A percentile compares a stretch with the other conserved stretches of the same genome.
Evolutionary conservation across 2,888 invertebrate species (phyloP).

Genomic region (Actias luna): DNA sequence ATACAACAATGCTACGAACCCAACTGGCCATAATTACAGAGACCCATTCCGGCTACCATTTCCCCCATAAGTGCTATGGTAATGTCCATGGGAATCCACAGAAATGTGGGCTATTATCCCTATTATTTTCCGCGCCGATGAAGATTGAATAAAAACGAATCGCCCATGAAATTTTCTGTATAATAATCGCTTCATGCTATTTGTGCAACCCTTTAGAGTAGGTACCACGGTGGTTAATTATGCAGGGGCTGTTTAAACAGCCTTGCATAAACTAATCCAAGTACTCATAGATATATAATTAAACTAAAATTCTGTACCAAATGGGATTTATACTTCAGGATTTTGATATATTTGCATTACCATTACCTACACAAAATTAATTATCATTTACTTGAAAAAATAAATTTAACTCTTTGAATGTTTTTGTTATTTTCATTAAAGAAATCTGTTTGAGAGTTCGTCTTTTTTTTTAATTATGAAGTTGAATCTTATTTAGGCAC

Average conservation of each 20-base stretch:
- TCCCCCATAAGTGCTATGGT: constrained; percentile 16
- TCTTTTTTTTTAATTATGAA: too few species aligned
- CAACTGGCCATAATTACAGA: constrained; percentile 13
- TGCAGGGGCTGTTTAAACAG: neutral
- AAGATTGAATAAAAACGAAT: constrained; percentile 36
- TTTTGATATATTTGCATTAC: too few species aligned
- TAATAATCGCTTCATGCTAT: constrained; percentile 24
- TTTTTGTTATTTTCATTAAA: too few species aligned
- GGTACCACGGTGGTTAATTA: neutral
- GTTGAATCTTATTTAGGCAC: too few species aligned
- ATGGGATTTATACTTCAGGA: too few species aligned
- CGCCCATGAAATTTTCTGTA: constrained; percentile 35
- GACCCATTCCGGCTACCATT: constrained; percentile 16
- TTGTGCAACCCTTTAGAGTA: constrained; percentile 4
- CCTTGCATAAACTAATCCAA: neutral
- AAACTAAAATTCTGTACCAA: neutral
- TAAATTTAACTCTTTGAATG: too few species aligned
- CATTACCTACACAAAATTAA: too few species aligned
- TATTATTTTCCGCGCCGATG: constrained; percentile 35
- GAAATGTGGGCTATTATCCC: constrained; percentile 24
- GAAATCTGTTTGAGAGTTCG: too few species aligned
- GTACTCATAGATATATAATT: neutral
- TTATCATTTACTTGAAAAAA: too few species aligned
- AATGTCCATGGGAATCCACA: constrained; percentile 26
- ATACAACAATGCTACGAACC: constrained; percentile 6